These are phyloP conservation scores for Pseudococcus longispinus DNA, from an alignment of 2,888 invertebrate genomes.

Conservation along the genomic window DNA sequence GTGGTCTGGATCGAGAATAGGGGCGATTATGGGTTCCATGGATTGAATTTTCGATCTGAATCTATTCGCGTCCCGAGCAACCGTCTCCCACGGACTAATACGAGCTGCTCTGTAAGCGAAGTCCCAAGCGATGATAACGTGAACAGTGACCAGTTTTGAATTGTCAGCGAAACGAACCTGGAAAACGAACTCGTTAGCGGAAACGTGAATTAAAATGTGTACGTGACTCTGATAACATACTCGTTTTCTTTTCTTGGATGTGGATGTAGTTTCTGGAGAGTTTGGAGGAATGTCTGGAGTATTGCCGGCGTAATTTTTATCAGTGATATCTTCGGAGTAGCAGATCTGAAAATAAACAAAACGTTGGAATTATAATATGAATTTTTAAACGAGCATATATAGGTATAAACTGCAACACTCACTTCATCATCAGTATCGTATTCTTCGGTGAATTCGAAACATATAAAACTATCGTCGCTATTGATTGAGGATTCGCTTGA, in stretches of 20 bases:
- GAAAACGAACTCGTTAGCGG: not conserved
- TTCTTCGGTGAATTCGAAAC: not conserved
- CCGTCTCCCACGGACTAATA: constrained; percentile 47
- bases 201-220: not conserved
- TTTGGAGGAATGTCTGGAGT: not conserved
- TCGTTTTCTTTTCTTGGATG: constrained; percentile 4
- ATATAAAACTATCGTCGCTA: constrained; percentile 43
- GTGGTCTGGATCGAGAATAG: constrained; percentile 8
- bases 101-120: constrained; percentile 52
- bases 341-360: not conserved
- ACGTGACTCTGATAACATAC: constrained; percentile 1
- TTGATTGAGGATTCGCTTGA: constrained; percentile 32
- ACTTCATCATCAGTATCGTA: not conserved
- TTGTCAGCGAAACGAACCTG: constrained; percentile 51
- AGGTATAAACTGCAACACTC: not conserved
- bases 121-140: constrained; percentile 49
- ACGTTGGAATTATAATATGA: not conserved
- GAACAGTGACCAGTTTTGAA: constrained; percentile 44
- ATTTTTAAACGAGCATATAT: not conserved
- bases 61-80: constrained; percentile 47
- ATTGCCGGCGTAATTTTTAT: not conserved
- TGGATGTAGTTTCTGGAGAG: not conserved
- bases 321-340: not conserved
- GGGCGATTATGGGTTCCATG: constrained; percentile 39
- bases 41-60: constrained; percentile 48